phyloP scores from a whole-genome alignment of 2,888 invertebrate genomes.

The Orthosia cruda region DNA sequence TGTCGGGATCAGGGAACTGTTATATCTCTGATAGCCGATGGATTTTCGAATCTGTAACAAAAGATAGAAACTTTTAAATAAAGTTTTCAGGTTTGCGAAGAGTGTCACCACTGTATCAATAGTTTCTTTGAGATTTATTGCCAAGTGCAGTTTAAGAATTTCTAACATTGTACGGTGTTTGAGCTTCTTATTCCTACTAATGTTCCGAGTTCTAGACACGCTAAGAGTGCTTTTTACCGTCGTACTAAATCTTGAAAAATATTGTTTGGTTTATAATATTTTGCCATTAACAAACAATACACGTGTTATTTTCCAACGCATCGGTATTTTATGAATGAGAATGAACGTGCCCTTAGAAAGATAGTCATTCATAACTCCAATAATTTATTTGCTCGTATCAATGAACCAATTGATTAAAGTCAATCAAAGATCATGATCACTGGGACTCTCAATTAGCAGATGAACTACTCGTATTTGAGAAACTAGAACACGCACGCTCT shows the following conservation, averaged over 20 bases:
- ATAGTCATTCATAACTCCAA: conserved; percentile 59
- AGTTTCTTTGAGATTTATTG: conserved; percentile 52
- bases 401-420: conserved; percentile 67
- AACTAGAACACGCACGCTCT: conserved; percentile 26
- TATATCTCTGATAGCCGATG: conserved; percentile 46
- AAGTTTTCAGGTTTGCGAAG: conserved; percentile 31
- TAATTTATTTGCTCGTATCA: conserved; percentile 60
- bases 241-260: background rate
- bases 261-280: background rate
- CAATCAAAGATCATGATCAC: conserved; percentile 70
- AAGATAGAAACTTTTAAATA: conserved; percentile 24
- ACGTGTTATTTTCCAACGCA: conserved; percentile 5
- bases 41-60: conserved; percentile 62
- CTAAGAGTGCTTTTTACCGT: background rate
- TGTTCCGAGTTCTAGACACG: conserved; percentile 1
- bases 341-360: conserved; percentile 38
- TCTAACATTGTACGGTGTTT: conserved; percentile 16
- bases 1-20: conserved; percentile 44
- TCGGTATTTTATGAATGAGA: conserved; percentile 33
- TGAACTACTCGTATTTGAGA: conserved; percentile 32
- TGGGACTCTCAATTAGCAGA: conserved; percentile 50
- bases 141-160: conserved; percentile 45
- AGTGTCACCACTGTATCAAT: conserved; percentile 48
- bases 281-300: background rate
- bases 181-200: conserved; percentile 34